Evolutionary conservation across 2,888 invertebrate genomes (phyloP), one percentile per base, ranked within the genome.

Genomic region (Apamea crenata): DNA sequence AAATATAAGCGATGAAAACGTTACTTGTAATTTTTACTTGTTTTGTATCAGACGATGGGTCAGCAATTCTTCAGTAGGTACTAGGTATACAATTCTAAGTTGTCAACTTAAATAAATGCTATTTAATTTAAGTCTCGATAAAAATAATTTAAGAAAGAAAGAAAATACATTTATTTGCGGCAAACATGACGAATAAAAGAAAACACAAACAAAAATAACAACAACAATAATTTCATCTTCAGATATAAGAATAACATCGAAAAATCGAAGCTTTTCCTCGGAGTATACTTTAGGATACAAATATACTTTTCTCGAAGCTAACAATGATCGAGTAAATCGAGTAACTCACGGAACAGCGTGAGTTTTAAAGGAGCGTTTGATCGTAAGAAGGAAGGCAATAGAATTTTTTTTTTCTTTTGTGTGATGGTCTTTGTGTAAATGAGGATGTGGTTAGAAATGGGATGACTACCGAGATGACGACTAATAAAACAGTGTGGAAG

Each of bases 1-100:
- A 44, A 14, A 32, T 56, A 8, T 14, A 12, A 7, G 16, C 61
- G 61, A 81, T 47, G 25, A 73, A 73, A 82, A 40, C 36, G 18
- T 2, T 29, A 8, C 16, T n/a, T 32, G 5, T 61, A 18, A 50
- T 40, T 59, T 81, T 77, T 25, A 36, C 47, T 18, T n/a, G 44
- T 21, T n/a, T 50, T 18, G 2, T 67, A 68, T 29, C 7, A 50
- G 1, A 68, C 12, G 68, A 8, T 36, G 12, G 32, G 32, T 36
- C 36, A 36, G 10, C 21, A 36, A 63, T 4, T 63, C 63, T 63
- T 32, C 8, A 21, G 10, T 47, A 10, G 10, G 4, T 36, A 65
- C 36, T 18, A 65, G 36, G 25, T 36, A 36, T 36, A 12, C 36
- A 6, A 36, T 65, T 65, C 36, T 65, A 65, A 65, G 4, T 36